Evolutionary conservation across 2,888 invertebrate species (phyloP).

Genomic region (Thecophora atra): DNA sequence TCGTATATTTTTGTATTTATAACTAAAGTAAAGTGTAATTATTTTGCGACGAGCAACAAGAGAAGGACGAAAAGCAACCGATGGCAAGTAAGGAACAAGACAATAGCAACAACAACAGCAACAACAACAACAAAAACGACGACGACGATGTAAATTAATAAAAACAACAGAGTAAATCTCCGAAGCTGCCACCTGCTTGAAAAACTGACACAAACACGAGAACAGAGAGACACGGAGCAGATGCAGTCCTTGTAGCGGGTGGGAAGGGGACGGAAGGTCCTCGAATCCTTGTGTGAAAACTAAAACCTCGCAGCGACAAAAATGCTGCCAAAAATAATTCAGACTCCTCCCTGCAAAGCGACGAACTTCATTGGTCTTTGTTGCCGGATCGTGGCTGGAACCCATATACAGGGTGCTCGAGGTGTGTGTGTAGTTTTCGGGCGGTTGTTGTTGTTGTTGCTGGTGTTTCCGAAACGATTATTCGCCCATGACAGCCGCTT

Average conservation of each 20-base stretch:
- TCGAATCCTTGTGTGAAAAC: not conserved
- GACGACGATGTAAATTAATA: not conserved
- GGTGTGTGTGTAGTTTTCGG: not conserved
- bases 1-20: too few species aligned
- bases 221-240: not conserved
- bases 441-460: not conserved
- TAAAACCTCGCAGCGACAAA: not conserved
- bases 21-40: constrained; percentile 29
- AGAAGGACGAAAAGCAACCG: too few species aligned
- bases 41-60: constrained; percentile 27
- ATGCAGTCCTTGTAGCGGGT: not conserved
- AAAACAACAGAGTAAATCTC: constrained; percentile 37
- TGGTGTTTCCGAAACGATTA: not conserved
- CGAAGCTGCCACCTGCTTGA: constrained; percentile 40
- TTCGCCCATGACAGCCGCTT: not conserved
- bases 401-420: too few species aligned
- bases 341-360: not conserved
- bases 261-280: not conserved
- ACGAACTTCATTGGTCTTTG: constrained; percentile 35
- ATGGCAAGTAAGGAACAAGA: too few species aligned
- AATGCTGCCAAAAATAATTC: constrained; percentile 17
- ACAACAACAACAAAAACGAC: constrained; percentile 1
- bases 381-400: not conserved
- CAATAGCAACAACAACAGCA: constrained; percentile 5
- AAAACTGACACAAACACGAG: constrained; percentile 31